Evolutionary conservation across 37 sponge, comb jelly and placozoan species (phyloP).

Genomic region (Aplysina aerophoba): DNA sequence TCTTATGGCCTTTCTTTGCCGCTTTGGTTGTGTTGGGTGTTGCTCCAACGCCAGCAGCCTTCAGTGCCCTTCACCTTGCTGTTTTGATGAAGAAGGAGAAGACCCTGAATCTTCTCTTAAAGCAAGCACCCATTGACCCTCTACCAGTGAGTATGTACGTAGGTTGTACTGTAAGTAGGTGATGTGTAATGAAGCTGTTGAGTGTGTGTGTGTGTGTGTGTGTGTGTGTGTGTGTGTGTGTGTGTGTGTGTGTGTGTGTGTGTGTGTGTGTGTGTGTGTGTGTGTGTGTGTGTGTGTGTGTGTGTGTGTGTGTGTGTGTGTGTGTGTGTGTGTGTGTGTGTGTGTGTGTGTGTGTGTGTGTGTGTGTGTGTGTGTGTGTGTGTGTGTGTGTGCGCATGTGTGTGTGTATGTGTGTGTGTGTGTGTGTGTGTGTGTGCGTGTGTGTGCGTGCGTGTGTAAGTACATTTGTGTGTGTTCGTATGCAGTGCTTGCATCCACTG

Average conservation of each 20-base stretch:
- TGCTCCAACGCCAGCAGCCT: neutral
- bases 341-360: neutral
- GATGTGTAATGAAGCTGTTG: no score
- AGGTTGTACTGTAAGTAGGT: no score
- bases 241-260: neutral
- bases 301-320: constrained; percentile 28
- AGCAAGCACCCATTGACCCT: neutral
- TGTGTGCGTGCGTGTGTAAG: neutral
- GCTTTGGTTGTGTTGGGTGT: neutral
- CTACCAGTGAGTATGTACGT: no score
- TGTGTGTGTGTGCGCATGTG: constrained; percentile 6
- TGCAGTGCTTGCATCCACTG: constrained; percentile 18
- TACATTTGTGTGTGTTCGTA: neutral
- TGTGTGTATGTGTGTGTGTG: neutral
- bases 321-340: neutral
- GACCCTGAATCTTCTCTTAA: neutral
- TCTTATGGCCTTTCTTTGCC: no score
- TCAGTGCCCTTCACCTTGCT: constrained; percentile 28
- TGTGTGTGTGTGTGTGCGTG: neutral
- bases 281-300: constrained; percentile 4
- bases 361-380: neutral
- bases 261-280: neutral
- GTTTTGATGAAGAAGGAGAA: constrained; percentile 20
- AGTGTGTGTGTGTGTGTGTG: no score
- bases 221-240: constrained; percentile 7